Percentiles rank a stretch among this genome's conserved stretches.
Evolutionary conservation across 1,140 invertebrate genomes (phyloP).

Genomic region (Drosophila ironensis): DNA sequence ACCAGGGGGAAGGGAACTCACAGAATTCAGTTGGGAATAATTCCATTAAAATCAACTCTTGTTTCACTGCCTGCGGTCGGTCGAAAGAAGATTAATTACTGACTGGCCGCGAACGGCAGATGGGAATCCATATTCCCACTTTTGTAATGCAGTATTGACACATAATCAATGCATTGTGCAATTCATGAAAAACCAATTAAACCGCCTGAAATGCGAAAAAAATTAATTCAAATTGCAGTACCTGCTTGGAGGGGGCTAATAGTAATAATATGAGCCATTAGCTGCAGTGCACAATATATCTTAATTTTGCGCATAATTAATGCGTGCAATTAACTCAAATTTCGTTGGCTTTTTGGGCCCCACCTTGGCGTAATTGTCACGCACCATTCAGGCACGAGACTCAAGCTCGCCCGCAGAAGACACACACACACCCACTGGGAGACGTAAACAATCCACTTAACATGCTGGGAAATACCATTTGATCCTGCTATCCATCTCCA

Average conservation of each 20-base stretch:
- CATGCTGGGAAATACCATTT: conserved; percentile 72
- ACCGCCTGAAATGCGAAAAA: conserved; percentile 29
- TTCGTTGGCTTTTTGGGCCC: conserved; percentile 23
- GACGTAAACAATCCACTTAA: conserved; percentile 73
- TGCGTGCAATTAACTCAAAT: conserved; percentile 57
- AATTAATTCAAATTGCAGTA: conserved; percentile 66
- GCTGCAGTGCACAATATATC: conserved; percentile 60
- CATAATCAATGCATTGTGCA: conserved; percentile 26
- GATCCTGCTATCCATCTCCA: conserved; percentile 71
- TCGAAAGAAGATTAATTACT: conserved; percentile 39
- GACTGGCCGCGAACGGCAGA: conserved; percentile 16
- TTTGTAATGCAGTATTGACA: conserved; percentile 52
- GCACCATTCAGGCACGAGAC: too few relatives aligned
- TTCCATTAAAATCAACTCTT: conserved; percentile 60
- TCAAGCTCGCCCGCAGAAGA: too few relatives aligned
- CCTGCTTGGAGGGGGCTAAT: conserved; percentile 1
- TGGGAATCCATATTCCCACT: conserved; percentile 1
- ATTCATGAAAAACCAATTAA: conserved; percentile 59
- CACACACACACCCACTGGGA: conserved; percentile 2
- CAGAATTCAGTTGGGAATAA: conserved; percentile 14
- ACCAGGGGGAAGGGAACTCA: background rate
- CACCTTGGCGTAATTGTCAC: conserved; percentile 26
- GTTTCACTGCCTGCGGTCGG: conserved; percentile 12
- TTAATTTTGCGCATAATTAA: conserved; percentile 72
- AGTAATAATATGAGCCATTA: conserved; percentile 23